Conservation (phyloP, 2,113 vertebrate genomes). For the Guaruba guarouba region DNA sequence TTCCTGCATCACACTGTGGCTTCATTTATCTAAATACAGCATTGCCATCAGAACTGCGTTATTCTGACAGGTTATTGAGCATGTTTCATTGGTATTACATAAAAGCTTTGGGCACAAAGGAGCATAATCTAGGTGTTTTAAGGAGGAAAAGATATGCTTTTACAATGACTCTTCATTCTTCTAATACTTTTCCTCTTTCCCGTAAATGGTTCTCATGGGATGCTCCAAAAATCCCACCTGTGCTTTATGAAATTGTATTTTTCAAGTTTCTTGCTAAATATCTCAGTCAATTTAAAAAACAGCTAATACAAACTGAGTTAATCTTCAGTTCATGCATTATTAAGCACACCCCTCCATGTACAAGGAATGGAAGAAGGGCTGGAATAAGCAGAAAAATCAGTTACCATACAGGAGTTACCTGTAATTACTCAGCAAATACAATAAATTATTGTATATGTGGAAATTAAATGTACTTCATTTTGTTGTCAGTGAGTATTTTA, state of each 20-base stretch:
- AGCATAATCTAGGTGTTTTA: neutral
- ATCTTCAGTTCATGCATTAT: neutral
- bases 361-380: neutral
- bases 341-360: neutral
- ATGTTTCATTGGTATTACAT: neutral
- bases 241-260: neutral
- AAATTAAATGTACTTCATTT: slow-evolving; percentile 35
- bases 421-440: slow-evolving; percentile 7
- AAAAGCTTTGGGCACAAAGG: neutral
- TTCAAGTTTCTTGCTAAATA: neutral
- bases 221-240: neutral
- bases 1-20: neutral
- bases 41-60: neutral
- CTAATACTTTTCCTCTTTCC: neutral
- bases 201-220: neutral
- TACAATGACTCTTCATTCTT: neutral
- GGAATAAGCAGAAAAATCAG: neutral
- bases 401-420: neutral
- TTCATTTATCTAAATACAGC: neutral
- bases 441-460: neutral
- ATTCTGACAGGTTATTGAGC: neutral
- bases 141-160: neutral
- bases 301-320: neutral
- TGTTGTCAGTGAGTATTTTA: slow-evolving; percentile 30
- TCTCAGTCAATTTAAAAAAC: neutral